Evolutionary conservation across 2,797 vertebrate genomes (phyloP).

Genomic region (Melanogrammus aeglefinus): DNA sequence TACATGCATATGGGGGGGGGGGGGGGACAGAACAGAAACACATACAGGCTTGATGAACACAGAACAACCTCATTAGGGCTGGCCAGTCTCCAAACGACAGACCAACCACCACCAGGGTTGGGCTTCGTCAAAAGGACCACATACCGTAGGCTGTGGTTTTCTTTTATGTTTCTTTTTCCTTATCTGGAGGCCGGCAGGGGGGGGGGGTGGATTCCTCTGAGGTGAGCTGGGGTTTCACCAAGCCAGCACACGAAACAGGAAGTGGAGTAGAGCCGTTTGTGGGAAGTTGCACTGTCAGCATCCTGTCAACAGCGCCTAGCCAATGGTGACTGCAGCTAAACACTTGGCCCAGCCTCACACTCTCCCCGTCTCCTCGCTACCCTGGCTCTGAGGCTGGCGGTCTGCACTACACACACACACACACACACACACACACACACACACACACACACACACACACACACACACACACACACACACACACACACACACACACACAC

Average conservation of each 20-base stretch:
- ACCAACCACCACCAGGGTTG: conserved; percentile 37
- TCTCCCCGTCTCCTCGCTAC: conserved; percentile 17
- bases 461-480: conserved; percentile 6
- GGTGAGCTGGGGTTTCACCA: conserved; percentile 47
- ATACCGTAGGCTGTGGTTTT: conserved; percentile 21
- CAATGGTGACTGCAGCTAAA: conserved; percentile 70
- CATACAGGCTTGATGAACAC: conserved; percentile 21
- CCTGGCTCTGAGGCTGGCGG: conserved; percentile 30
- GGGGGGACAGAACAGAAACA: conserved; percentile 11
- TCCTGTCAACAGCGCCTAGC: conserved; percentile 58
- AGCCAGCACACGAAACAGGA: conserved; percentile 45
- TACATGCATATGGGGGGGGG: neutral
- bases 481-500: conserved; percentile 7
- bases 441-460: conserved; percentile 19
- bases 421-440: no score
- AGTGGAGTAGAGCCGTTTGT: conserved; percentile 54
- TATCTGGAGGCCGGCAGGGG: conserved; percentile 33
- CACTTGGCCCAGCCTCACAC: conserved; percentile 48
- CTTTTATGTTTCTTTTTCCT: conserved; percentile 8
- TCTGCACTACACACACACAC: no score
- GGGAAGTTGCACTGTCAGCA: conserved; percentile 63
- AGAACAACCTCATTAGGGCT: conserved; percentile 48
- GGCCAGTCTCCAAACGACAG: conserved; percentile 33
- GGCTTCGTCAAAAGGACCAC: conserved; percentile 34
- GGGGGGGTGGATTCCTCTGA: conserved; percentile 55